Base-by-base conservation (phyloP, 2,113 vertebrate genomes). In the Oceanodroma tethys region DNA sequence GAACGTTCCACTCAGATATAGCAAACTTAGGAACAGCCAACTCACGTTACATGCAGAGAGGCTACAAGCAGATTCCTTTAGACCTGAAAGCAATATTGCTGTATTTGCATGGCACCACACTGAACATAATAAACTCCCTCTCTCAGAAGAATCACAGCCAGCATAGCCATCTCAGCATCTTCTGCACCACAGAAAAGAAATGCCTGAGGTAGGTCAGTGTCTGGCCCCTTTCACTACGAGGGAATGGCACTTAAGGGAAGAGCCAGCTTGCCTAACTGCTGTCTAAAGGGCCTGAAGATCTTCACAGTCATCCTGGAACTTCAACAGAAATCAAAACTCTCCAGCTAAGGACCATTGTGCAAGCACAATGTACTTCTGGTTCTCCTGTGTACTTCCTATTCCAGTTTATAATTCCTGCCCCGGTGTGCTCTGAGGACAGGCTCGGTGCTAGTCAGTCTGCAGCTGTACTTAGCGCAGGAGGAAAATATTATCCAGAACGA, bases 381-480 rank as follows among this genome's bases (percentile, higher is more conserved):
- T 86, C 38, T 80, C 14, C 29, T 27, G 6, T 30, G 26, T 32
- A 23, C 9, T 72, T 78, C 4, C 6, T 59, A 29, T 47, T 82
- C 47, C 21, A 29, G 16, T 38, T 74, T 63, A 26, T 17, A 59
- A 45, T 50, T 36, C 16, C 16, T 53, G 15, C 13, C 56, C 13
- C 3, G 3, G 8, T 1, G 1, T 29, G 27, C 21, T 66, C n/a
- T 59, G 60, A 74, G 25, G 16, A 48, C 16, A 79, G 38, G 13
- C 16, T 75, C 1, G 1, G 34, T 13, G 8, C 3, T 66, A 32
- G 5, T 2, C 6, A 40, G 22, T 13, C n/a, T 80, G 34, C 13
- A 0, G 0, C 23, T 32, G 23, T 7, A 16, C n/a, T 62, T 60
- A 47, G 10, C n/a, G 8, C 32, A 52, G 15, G n/a, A 74, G 11